Evolutionary conservation across 2,113 vertebrate genomes (phyloP).

Genomic region (Heteronetta atricapilla): DNA sequence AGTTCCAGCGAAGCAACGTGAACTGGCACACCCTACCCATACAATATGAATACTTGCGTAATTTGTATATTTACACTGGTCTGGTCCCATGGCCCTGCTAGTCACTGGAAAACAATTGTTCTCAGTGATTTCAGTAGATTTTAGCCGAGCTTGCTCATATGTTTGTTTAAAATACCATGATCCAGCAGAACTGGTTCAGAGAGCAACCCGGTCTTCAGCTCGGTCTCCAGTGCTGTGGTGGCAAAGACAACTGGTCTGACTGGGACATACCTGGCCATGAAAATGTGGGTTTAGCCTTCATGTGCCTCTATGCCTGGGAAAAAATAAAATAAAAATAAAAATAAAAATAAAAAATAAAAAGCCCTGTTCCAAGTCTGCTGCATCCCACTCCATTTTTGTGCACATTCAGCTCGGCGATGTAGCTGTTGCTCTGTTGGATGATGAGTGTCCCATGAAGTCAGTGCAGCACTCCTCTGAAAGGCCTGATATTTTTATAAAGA

Average conservation of each 20-base stretch:
- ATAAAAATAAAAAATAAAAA: no score
- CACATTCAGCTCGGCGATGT: neutral
- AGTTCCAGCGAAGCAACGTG: neutral
- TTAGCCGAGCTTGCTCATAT: neutral
- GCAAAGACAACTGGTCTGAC: neutral
- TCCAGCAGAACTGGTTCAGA: neutral
- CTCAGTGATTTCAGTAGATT: neutral
- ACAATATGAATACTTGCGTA: fast-evolving
- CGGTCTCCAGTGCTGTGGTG: neutral
- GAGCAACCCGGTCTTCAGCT: neutral
- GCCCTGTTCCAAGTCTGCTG: neutral
- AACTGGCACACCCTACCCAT: fast-evolving
- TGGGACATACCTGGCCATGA: neutral
- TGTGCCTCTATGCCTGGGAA: fast-evolving
- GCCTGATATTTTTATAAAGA: neutral
- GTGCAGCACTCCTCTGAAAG: neutral
- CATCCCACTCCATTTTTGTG: neutral
- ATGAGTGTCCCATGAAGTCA: neutral
- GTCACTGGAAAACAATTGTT: neutral
- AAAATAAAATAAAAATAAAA: no score
- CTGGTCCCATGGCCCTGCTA: neutral
- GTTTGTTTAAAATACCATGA: neutral
- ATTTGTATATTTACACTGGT: neutral
- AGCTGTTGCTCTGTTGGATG: neutral
- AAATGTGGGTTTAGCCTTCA: neutral